These are phyloP conservation scores for Somateria mollissima DNA, from an alignment of 2,797 vertebrate genomes.

Conservation along the genomic window DNA sequence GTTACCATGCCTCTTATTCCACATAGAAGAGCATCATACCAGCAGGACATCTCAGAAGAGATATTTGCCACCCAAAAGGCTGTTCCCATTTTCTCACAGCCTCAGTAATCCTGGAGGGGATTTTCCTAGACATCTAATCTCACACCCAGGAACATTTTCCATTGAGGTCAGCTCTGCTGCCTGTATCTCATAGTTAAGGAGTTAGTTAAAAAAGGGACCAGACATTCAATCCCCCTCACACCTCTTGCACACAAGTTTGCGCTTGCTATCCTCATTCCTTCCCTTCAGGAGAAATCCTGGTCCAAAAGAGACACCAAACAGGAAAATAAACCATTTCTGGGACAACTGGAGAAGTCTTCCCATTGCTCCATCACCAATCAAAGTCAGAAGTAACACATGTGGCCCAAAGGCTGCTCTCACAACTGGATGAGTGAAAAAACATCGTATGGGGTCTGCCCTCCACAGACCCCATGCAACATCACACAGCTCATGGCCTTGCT, in stretches of 20 bases:
- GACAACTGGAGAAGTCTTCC: background rate
- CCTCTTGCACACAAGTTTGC: background rate
- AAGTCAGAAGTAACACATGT: background rate
- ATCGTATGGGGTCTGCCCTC: rapidly evolving
- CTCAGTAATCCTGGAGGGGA: rapidly evolving
- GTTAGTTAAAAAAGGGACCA: background rate
- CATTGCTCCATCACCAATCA: background rate
- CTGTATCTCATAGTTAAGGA: background rate
- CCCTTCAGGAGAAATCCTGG: rapidly evolving
- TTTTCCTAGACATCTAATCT: background rate
- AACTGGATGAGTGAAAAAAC: rapidly evolving
- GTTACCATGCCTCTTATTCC: background rate
- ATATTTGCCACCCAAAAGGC: background rate
- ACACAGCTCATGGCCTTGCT: background rate
- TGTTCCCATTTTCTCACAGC: background rate
- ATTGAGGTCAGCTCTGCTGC: background rate
- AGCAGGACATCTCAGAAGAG: too few species aligned
- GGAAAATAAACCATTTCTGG: background rate
- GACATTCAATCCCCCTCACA: rapidly evolving
- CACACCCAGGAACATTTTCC: too few species aligned
- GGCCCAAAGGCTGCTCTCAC: background rate
- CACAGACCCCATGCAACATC: rapidly evolving
- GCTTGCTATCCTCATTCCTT: background rate
- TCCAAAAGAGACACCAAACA: background rate
- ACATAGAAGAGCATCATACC: background rate